Evolutionary conservation across 92 coral and sea anemone species (phyloP), one percentile per base, ranked within the genome.

Genomic region (Anthopleura xanthogrammica): DNA sequence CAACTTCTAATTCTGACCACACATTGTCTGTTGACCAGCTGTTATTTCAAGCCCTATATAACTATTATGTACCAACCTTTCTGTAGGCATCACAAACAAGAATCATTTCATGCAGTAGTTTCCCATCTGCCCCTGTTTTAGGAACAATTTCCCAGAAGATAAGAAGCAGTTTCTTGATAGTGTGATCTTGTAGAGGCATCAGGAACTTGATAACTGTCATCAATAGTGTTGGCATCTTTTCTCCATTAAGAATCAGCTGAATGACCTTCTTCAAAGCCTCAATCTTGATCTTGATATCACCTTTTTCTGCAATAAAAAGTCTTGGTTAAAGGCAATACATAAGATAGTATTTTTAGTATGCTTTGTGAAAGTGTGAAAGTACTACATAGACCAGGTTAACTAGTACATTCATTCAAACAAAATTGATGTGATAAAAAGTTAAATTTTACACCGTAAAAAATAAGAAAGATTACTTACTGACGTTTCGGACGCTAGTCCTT

Each of bases 141-240:
- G 99, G 99, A 39, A 92, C 93, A 88, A 97, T 97, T 79, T 97
- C 99, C 99, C 99, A 97, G 91, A 97, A 97, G 48, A 97, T 94
- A 78, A 97, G 84, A 52, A 97, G 85, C 42, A 97, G 90, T 60
- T 97, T 97, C 89, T 97, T 97, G 88, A 97, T 94, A 83, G 95
- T 97, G 78, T 97, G 99, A 79, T 97, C 95, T 73, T 97, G 93
- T 16, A 95, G 93, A 0, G 99, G 99, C 97, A 97, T 90, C 11
- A 97, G 91, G 75, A 97, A 97, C 83, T 95, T 95, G 81, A 97
- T 97, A 76, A 97, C 93, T 56, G 91, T 92, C 99, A 97, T 97
- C 66, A 97, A 84, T 80, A 97, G 85, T 0, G 95, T 89, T 2
- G 99, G 99, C 98, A 97, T 94, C 81, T 97, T 97, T 74, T 97